Evolutionary conservation across 2,113 vertebrate genomes (phyloP).

Genomic region (Columba janthina): DNA sequence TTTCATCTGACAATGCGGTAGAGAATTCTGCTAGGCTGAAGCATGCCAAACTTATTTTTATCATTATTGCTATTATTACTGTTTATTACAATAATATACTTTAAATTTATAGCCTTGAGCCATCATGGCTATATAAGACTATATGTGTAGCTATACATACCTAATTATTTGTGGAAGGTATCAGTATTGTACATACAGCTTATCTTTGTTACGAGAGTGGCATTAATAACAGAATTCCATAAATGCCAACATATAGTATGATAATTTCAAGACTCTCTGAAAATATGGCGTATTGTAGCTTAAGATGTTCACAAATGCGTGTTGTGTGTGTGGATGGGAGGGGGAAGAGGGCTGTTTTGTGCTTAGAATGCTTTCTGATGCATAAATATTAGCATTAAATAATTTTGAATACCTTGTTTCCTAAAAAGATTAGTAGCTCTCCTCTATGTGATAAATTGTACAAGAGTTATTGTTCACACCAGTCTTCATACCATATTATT

Average conservation of each 20-base stretch:
- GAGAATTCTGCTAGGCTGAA: neutral
- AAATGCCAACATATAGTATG: neutral
- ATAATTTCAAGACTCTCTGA: conserved; percentile 55
- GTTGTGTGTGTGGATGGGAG: neutral
- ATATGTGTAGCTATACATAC: conserved; percentile 10
- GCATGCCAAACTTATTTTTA: conserved; percentile 4
- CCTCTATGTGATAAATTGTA: conserved; percentile 78
- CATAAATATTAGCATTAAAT: conserved; percentile 84
- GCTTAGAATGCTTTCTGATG: conserved; percentile 72
- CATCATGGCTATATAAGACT: neutral
- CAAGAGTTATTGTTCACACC: conserved; percentile 75
- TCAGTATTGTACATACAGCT: conserved; percentile 47
- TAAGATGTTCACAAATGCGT: conserved; percentile 58
- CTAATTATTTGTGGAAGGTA: conserved; percentile 51
- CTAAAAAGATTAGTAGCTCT: conserved; percentile 82
- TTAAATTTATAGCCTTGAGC: conserved; percentile 30
- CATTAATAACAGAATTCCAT: conserved; percentile 70
- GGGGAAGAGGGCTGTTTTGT: conserved; percentile 32
- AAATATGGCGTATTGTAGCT: conserved; percentile 57
- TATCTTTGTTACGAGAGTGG: conserved; percentile 35
- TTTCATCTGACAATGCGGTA: neutral
- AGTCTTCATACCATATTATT: conserved; percentile 73
- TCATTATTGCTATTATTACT: conserved; percentile 4
- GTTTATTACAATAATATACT: conserved; percentile 9
- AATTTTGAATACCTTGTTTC: conserved; percentile 81